Conservation (phyloP, 2,113 vertebrate species). For the Pavo muticus region DNA sequence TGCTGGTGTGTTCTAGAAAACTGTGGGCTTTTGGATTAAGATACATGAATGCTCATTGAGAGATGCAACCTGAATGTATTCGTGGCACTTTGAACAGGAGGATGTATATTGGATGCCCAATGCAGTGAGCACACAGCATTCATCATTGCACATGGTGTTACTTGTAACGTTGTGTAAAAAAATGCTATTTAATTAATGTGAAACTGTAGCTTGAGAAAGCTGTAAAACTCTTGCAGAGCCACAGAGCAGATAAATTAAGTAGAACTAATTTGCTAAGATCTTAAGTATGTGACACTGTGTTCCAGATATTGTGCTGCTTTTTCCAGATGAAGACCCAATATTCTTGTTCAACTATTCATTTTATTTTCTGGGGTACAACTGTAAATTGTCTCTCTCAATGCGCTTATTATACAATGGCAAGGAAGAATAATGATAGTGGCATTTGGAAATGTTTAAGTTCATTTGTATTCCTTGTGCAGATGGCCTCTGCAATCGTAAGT, state of each 20-base stretch:
- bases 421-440: constrained; percentile 60
- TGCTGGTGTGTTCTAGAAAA: neutral
- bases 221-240: constrained; percentile 3
- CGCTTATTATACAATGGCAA: constrained; percentile 43
- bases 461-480: constrained; percentile 64
- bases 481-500: constrained; percentile 63
- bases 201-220: constrained; percentile 18
- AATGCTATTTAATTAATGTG: neutral
- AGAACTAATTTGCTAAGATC: constrained; percentile 65
- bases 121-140: neutral
- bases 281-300: constrained; percentile 36
- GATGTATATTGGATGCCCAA: neutral
- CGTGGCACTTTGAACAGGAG: neutral
- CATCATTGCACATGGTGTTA: neutral
- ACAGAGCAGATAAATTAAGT: constrained; percentile 48
- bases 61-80: neutral
- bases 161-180: neutral
- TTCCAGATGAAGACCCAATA: constrained; percentile 40
- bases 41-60: neutral
- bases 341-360: constrained; percentile 47
- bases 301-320: constrained; percentile 45
- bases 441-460: constrained; percentile 69
- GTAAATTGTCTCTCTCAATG: constrained; percentile 61
- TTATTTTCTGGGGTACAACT: constrained; percentile 51
- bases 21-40: neutral